Conservation (phyloP, 2,888 invertebrate species). For the Eupithecia exiguata region DNA sequence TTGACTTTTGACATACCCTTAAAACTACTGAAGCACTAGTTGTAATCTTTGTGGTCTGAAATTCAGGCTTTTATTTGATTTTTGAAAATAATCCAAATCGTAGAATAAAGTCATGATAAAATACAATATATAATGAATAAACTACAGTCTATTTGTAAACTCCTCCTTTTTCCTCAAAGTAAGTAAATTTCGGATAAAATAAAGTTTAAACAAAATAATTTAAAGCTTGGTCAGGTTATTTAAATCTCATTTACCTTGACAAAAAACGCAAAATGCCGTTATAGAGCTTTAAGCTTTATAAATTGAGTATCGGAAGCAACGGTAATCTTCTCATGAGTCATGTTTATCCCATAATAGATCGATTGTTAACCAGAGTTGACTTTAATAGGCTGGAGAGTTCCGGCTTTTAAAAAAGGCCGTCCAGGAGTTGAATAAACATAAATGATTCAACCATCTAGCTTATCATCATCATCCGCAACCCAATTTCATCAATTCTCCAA, state of each 20-base stretch:
- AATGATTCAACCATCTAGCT: too few species aligned
- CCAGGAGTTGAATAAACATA: background rate
- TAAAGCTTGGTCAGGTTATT: background rate
- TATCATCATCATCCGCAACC: too few species aligned
- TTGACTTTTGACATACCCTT: too few species aligned
- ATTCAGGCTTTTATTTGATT: too few species aligned
- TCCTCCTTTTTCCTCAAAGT: background rate
- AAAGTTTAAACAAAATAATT: background rate
- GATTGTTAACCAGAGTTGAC: slow-evolving; percentile 11
- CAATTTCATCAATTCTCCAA: too few species aligned
- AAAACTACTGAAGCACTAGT: too few species aligned
- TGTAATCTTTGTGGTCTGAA: too few species aligned
- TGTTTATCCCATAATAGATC: slow-evolving; percentile 22
- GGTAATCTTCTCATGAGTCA: slow-evolving; percentile 14
- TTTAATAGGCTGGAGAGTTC: background rate
- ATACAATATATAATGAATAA: background rate
- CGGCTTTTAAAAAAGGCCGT: background rate
- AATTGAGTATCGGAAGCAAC: slow-evolving; percentile 5
- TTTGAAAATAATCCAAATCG: too few species aligned
- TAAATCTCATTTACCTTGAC: background rate
- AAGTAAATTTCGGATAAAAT: background rate
- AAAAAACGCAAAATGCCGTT: background rate
- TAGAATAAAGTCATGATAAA: too few species aligned
- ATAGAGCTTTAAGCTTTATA: slow-evolving; percentile 6
- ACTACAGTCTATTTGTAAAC: background rate